Percentiles rank a stretch among this genome's conserved stretches.
These are phyloP conservation scores for Benthosema pterotum DNA, from an alignment of 2,797 vertebrate species.

Conservation along the genomic window DNA sequence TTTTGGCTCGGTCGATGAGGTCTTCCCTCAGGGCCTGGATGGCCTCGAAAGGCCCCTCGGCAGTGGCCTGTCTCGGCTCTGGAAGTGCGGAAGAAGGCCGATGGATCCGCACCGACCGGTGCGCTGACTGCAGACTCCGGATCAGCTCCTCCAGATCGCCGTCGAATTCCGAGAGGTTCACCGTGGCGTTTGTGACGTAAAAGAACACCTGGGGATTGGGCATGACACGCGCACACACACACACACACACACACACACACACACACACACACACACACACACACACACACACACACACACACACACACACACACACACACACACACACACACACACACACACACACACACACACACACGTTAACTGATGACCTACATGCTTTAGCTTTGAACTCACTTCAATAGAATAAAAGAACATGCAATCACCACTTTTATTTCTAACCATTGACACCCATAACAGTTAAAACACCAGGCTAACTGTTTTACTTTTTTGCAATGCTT, in stretches of 20 bases:
- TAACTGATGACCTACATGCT: too few relatives aligned
- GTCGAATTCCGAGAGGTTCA: conserved; percentile 51
- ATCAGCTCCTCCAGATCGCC: conserved; percentile 16
- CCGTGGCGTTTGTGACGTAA: conserved; percentile 29
- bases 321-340: not conserved
- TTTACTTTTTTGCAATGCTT: too few relatives aligned
- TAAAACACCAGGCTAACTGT: too few relatives aligned
- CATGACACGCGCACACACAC: conserved; percentile 4
- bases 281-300: not conserved
- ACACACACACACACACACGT: not conserved
- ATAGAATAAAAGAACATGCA: too few relatives aligned
- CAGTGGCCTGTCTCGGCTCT: not conserved
- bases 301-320: not conserved
- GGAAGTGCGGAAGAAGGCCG: not conserved
- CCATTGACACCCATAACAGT: too few relatives aligned
- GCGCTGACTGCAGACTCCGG: conserved; percentile 30
- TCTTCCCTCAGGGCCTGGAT: conserved; percentile 50
- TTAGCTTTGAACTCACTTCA: too few relatives aligned
- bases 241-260: too few relatives aligned
- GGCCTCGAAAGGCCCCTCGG: conserved; percentile 61
- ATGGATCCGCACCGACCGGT: conserved; percentile 58
- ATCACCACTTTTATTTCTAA: too few relatives aligned
- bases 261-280: not conserved
- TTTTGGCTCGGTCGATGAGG: conserved; percentile 37
- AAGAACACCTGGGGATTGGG: conserved; percentile 58